Evolutionary conservation across 2,888 invertebrate species (phyloP).

Genomic region (Phalera bucephala): DNA sequence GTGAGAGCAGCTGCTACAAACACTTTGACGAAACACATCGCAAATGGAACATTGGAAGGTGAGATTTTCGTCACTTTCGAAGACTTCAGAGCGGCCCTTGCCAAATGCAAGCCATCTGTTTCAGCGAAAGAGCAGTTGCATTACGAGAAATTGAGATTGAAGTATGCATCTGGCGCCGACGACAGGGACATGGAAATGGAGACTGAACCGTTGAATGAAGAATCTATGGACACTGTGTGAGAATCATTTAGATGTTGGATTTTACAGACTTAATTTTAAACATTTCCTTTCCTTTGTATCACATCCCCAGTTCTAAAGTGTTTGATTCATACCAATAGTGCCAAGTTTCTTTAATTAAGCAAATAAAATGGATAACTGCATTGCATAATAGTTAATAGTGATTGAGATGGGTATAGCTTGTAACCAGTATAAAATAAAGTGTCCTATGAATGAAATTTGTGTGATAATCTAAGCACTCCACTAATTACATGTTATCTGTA

Average conservation of each 20-base stretch:
- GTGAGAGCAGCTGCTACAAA: constrained; percentile 93
- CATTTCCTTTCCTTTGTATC: constrained; percentile 36
- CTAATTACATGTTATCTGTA: no score
- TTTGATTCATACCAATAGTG: constrained; percentile 55
- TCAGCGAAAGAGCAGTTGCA: constrained; percentile 89
- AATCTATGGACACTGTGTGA: constrained; percentile 79
- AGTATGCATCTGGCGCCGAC: constrained; percentile 83
- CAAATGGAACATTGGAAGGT: constrained; percentile 74
- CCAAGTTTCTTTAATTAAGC: constrained; percentile 52
- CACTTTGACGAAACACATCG: constrained; percentile 90
- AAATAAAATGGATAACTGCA: no score
- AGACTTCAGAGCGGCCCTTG: constrained; percentile 90
- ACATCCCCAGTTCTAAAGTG: constrained; percentile 35
- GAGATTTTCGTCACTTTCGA: constrained; percentile 85
- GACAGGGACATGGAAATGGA: constrained; percentile 83
- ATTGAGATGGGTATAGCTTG: constrained; percentile 1
- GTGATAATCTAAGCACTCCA: no score
- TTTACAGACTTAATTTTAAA: constrained; percentile 34
- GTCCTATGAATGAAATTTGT: no score
- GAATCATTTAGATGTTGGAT: constrained; percentile 43
- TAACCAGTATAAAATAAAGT: neutral
- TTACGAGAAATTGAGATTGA: constrained; percentile 88
- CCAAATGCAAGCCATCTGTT: constrained; percentile 94
- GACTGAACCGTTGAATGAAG: constrained; percentile 70
- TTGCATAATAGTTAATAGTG: no score